phyloP scores from a whole-genome alignment of 2,113 vertebrate genomes.

The Ahaetulla prasina region DNA sequence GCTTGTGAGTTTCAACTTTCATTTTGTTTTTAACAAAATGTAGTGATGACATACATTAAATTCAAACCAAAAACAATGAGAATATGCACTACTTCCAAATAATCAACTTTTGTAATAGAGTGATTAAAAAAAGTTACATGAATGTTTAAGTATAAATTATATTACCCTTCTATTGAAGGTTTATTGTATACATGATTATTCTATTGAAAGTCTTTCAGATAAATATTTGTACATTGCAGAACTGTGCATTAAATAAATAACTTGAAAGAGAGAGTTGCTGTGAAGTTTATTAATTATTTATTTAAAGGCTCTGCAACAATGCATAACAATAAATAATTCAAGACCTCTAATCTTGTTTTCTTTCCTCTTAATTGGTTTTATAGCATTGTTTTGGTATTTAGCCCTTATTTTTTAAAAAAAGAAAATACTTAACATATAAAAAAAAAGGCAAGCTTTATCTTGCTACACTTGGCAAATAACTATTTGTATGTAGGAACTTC shows the following conservation, averaged over 20 bases:
- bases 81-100: neutral
- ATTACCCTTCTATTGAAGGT: neutral
- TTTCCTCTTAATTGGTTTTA: conserved; percentile 64
- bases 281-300: conserved; percentile 60
- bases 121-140: neutral
- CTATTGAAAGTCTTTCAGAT: conserved; percentile 41
- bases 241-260: conserved; percentile 55
- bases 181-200: conserved; percentile 1
- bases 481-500: conserved; percentile 41
- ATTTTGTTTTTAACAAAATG: neutral
- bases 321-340: conserved; percentile 67
- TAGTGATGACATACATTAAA: neutral
- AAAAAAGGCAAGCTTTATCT: conserved; percentile 52
- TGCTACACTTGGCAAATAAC: conserved; percentile 49
- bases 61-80: neutral
- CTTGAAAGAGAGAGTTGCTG: conserved; percentile 52
- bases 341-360: conserved; percentile 66
- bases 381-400: conserved; percentile 67
- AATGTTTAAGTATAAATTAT: neutral
- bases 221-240: conserved; percentile 48
- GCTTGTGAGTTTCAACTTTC: neutral
- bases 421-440: conserved; percentile 36
- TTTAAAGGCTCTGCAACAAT: conserved; percentile 59
- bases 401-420: conserved; percentile 51
- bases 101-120: neutral